Conservation (phyloP, 2,797 vertebrate species). For the Gouania willdenowi region DNA sequence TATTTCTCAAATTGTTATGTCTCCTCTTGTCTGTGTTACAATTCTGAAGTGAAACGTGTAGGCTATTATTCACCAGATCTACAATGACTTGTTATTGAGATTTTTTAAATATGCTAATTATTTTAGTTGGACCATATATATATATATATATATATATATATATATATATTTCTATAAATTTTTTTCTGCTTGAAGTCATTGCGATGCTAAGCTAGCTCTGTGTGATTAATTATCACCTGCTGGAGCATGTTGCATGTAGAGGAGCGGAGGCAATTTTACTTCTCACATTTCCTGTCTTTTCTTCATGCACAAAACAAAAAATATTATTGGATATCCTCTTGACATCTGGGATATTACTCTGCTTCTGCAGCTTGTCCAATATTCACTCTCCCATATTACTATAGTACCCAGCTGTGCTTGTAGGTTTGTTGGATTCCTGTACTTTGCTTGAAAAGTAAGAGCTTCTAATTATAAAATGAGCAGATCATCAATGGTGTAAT, state of each 20-base stretch:
- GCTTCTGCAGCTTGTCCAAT: slow-evolving; percentile 13
- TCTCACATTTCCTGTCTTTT: slow-evolving; percentile 35
- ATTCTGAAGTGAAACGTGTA: too few species aligned
- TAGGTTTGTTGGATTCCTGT: slow-evolving; percentile 15
- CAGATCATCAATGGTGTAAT: slow-evolving; percentile 14
- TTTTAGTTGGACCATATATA: too few species aligned
- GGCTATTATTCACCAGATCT: too few species aligned
- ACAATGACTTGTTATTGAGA: too few species aligned
- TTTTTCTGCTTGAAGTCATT: too few species aligned
- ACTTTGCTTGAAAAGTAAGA: slow-evolving; percentile 28
- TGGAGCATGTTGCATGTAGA: slow-evolving; percentile 8
- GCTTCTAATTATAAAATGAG: slow-evolving; percentile 36
- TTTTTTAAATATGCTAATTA: too few species aligned
- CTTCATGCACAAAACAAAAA: slow-evolving; percentile 6
- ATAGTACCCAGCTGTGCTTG: slow-evolving; percentile 9
- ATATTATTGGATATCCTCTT: slow-evolving; percentile 38
- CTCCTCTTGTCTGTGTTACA: too few species aligned
- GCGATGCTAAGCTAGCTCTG: too few species aligned
- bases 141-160: too few species aligned
- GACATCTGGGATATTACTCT: slow-evolving; percentile 17
- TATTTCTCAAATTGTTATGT: too few species aligned
- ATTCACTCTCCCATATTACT: slow-evolving; percentile 11
- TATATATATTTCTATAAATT: too few species aligned
- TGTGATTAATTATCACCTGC: slow-evolving; percentile 11
- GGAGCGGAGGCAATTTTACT: too few species aligned